Evolutionary conservation across 2,797 vertebrate genomes (phyloP), one percentile per base, ranked within the genome.

Genomic region (Threskiornis aethiopicus): DNA sequence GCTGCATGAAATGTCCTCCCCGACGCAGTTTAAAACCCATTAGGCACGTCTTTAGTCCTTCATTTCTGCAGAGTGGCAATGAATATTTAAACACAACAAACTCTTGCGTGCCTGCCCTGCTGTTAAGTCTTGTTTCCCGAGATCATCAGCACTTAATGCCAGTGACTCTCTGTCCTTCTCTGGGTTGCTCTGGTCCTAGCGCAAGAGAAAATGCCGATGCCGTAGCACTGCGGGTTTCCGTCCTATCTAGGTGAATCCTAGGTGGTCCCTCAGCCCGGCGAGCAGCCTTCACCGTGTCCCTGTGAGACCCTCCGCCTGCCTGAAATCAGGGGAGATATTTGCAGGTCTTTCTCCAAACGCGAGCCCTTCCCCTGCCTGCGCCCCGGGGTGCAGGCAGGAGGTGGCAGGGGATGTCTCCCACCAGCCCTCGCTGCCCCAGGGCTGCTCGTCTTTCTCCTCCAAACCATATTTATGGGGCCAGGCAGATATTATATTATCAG

Each of bases 321-420:
- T 9, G 1, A 5, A 11, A 3, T 0, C 5, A 0, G 0, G 8
- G 51, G 39, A 5, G 18, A 4, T 5, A 35, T 11, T 41, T 12
- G 47, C 29, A 19, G 73, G 42, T n/a, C n/a, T 26, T 14, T 20
- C 5, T 42, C 49, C 6, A 1, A 10, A 11, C 1, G 1, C 7
- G 1, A 31, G 28, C 39, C 65, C 28, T 73, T 77, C 51, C 28
- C n/a, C 65, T 55, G 51, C 37, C 54, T 3, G 10, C 0, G 8
- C 47, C 10, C 57, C 41, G 16, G 28, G 18, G 17, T 1, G 46
- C 5, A 18, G 20, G 62, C 33, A 39, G 59, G 59, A 61, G 59
- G 37, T 6, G 4, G 25, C 15, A 10, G 44, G 35, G 20, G 28
- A 10, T 20, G 18, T 37, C 57, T 41, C n/a, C 55, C n/a, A 2